These are phyloP conservation scores for Gari tellinella DNA, from an alignment of 2,888 invertebrate species.

Conservation along the genomic window DNA sequence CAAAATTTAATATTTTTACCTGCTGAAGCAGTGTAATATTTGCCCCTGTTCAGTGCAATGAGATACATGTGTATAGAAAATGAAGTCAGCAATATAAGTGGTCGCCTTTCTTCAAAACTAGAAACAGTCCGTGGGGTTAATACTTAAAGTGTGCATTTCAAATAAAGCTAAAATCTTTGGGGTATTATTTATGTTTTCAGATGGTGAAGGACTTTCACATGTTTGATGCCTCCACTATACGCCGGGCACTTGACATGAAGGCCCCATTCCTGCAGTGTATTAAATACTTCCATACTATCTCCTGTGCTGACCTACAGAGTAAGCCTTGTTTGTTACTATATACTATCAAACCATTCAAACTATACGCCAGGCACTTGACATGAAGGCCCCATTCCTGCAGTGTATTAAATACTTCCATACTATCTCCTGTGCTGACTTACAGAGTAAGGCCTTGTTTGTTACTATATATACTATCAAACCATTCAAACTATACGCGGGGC, in stretches of 20 bases:
- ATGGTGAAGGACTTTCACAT: conserved; percentile 76
- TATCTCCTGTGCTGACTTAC: conserved; percentile 78
- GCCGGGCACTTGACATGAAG: conserved; percentile 76
- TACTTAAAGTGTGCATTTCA: too few relatives aligned
- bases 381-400: conserved; percentile 82
- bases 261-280: conserved; percentile 83
- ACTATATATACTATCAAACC: too few relatives aligned
- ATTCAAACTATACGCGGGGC: conserved; percentile 75
- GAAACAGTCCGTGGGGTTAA: too few relatives aligned
- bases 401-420: conserved; percentile 82
- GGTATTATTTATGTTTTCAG: conserved; percentile 51
- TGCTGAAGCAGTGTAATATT: too few relatives aligned
- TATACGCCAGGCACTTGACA: conserved; percentile 75
- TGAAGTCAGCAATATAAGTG: too few relatives aligned
- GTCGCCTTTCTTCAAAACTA: too few relatives aligned
- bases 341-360: conserved; percentile 20
- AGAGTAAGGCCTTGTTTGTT: conserved; percentile 66
- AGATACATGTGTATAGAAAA: too few relatives aligned
- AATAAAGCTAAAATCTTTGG: too few relatives aligned
- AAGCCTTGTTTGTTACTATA: conserved; percentile 23
- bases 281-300: conserved; percentile 82
- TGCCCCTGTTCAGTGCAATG: too few relatives aligned
- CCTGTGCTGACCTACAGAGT: conserved; percentile 79
- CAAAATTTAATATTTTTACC: too few relatives aligned
- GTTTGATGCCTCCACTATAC: conserved; percentile 79